These are phyloP conservation scores for Mesoligia furuncula DNA, from an alignment of 2,888 invertebrate species.

Conservation along the genomic window DNA sequence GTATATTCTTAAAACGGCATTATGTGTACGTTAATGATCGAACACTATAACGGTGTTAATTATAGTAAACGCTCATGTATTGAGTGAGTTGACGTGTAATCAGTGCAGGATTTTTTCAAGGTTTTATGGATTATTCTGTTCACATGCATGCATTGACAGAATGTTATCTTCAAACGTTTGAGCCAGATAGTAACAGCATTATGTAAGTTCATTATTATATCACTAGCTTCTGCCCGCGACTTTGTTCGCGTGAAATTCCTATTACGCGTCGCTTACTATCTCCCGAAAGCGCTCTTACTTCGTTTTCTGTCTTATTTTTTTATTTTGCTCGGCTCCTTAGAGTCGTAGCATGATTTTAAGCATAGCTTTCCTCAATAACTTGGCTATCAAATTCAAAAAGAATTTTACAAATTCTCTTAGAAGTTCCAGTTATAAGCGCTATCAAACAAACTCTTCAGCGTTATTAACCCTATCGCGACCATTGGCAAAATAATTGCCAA, in stretches of 20 bases:
- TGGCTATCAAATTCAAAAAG: not conserved
- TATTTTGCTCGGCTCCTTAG: not conserved
- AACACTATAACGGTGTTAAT: slow-evolving; percentile 14
- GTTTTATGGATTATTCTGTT: not conserved
- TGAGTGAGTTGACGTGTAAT: not conserved
- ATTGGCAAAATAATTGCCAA: too few relatives aligned
- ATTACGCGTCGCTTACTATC: too few relatives aligned
- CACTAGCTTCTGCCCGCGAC: not conserved
- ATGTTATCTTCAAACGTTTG: slow-evolving; percentile 16
- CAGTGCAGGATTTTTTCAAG: slow-evolving; percentile 6
- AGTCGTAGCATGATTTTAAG: not conserved
- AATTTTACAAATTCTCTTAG: not conserved
- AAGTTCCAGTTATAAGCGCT: not conserved
- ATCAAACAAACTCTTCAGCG: not conserved
- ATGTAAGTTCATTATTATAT: not conserved
- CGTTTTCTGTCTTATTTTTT: not conserved
- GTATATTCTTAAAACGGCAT: not conserved
- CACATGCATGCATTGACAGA: not conserved
- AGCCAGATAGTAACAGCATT: not conserved
- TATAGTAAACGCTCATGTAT: not conserved
- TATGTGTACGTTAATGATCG: not conserved
- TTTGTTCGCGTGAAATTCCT: too few relatives aligned
- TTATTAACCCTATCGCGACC: too few relatives aligned
- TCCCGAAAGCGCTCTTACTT: not conserved
- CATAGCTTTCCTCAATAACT: too few relatives aligned